A percentile compares a stretch with the other conserved stretches of the same genome.
These are phyloP conservation scores for Platycercus adscitus DNA, from an alignment of 2,113 vertebrate genomes.

Conservation along the genomic window DNA sequence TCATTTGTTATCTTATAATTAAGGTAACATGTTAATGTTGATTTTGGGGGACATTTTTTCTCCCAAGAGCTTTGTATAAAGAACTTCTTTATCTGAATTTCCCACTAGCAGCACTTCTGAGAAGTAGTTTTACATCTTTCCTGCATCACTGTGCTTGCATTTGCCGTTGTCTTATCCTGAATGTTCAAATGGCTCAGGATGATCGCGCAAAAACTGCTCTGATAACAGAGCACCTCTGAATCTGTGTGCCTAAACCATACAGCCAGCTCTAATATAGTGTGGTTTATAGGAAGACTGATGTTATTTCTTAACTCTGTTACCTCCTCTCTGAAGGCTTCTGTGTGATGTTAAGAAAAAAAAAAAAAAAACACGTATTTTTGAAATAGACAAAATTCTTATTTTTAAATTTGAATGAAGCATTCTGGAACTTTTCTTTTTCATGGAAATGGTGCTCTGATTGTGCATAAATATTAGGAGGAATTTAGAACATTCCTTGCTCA, in stretches of 20 bases:
- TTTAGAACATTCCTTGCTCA: constrained; percentile 73
- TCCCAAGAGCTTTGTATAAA: not conserved
- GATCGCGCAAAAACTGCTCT: not conserved
- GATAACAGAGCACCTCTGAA: not conserved
- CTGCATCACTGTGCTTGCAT: not conserved
- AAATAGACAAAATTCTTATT: not conserved
- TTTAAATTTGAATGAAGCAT: not conserved
- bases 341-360: not conserved
- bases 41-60: not conserved
- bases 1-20: not conserved
- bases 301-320: not conserved
- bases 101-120: not conserved
- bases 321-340: not conserved
- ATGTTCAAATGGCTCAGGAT: not conserved
- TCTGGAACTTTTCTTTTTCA: not conserved
- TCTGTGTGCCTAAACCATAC: not conserved
- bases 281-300: not conserved
- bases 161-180: not conserved
- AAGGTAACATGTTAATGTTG: not conserved
- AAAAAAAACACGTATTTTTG: constrained; percentile 8
- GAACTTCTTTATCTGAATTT: not conserved
- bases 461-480: constrained; percentile 71
- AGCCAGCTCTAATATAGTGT: not conserved
- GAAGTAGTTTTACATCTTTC: not conserved
- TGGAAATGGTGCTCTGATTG: constrained; percentile 47